Conservation (phyloP, 2,888 invertebrate genomes). For the Nezara viridula region DNA sequence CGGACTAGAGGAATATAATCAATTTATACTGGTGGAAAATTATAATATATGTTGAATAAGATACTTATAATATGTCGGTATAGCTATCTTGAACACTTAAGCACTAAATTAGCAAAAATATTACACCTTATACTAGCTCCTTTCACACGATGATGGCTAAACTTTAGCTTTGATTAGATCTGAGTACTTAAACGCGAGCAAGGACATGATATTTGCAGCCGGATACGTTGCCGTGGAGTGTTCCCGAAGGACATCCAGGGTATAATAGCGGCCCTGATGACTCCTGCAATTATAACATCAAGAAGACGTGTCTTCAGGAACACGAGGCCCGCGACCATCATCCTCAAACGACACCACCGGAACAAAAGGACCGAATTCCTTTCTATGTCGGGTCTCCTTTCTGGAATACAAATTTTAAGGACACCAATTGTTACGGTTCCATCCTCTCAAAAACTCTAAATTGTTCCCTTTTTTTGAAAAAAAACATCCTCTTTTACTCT, state of each 20-base stretch:
- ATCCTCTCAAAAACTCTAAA: neutral
- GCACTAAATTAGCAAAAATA: too few relatives aligned
- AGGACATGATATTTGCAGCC: neutral
- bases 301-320: neutral
- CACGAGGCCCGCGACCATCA: neutral
- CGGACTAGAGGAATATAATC: too few relatives aligned
- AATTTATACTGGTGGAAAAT: too few relatives aligned
- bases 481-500: too few relatives aligned
- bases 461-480: neutral
- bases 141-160: neutral
- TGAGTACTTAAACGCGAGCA: neutral
- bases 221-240: neutral
- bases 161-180: neutral
- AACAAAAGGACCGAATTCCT: constrained; percentile 45
- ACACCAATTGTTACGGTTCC: neutral
- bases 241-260: neutral
- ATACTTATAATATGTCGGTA: too few relatives aligned
- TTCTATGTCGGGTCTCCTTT: neutral
- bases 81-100: too few relatives aligned
- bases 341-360: neutral
- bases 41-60: too few relatives aligned
- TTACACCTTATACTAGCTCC: neutral
- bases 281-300: constrained; percentile 26
- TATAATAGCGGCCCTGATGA: neutral
- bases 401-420: constrained; percentile 19